Conservation (phyloP, 1,140 invertebrate genomes). For the Bursaphelenchus mucronatus region DNA sequence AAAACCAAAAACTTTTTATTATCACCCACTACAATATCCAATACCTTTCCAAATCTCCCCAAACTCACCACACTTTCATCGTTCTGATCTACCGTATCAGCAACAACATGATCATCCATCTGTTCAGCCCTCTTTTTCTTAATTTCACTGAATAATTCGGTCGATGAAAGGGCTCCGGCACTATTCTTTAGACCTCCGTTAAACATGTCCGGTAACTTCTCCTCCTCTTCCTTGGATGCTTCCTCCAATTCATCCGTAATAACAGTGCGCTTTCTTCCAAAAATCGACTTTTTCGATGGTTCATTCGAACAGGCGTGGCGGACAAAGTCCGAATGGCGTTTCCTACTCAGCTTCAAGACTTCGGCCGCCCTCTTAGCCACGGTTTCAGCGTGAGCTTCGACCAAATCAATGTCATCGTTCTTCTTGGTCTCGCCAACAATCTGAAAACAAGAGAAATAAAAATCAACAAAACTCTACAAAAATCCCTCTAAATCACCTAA, state of each 20-base stretch:
- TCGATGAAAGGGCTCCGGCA: conserved; percentile 6
- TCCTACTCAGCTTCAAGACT: conserved; percentile 34
- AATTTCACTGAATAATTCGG: conserved; percentile 13
- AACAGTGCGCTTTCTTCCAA: conserved; percentile 21
- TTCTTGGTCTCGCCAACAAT: conserved; percentile 31
- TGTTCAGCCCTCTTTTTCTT: conserved; percentile 19
- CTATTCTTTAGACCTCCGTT: conserved; percentile 31
- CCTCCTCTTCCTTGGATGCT: conserved; percentile 23
- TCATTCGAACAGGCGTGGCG: conserved; percentile 18
- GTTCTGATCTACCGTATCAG: conserved; percentile 22
- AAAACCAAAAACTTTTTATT: too few species aligned
- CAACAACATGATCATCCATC: conserved; percentile 15
- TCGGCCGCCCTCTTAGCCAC: conserved; percentile 53
- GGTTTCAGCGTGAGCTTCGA: conserved; percentile 46
- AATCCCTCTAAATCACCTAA: background rate
- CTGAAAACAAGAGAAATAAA: conserved; percentile 41
- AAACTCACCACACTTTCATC: conserved; percentile 12
- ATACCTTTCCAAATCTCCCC: too few species aligned
- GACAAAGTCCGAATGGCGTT: conserved; percentile 18
- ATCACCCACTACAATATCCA: too few species aligned
- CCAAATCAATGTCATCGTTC: background rate
- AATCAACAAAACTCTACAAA: background rate
- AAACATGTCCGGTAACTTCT: conserved; percentile 22
- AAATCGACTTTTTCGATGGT: conserved; percentile 27
- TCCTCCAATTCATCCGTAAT: conserved; percentile 15